phyloP scores from a whole-genome alignment of 2,797 vertebrate species.

The Sebastiscus tertius region DNA sequence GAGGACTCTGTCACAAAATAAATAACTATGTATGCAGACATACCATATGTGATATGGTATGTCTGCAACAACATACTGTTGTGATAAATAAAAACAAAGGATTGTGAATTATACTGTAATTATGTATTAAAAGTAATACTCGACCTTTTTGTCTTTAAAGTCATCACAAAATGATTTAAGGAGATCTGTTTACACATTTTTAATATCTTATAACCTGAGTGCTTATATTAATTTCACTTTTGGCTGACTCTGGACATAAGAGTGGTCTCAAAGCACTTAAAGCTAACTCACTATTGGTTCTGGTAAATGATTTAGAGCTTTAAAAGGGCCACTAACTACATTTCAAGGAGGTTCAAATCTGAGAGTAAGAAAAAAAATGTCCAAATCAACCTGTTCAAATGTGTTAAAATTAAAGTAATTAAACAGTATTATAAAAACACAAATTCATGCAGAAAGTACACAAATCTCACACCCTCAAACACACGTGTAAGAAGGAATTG shows the following conservation, averaged over 20 bases:
- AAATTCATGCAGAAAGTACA: neutral
- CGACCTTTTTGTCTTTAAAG: neutral
- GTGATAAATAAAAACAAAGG: neutral
- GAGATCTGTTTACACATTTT: slow-evolving; percentile 18
- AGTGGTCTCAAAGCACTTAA: slow-evolving; percentile 44
- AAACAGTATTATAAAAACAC: neutral
- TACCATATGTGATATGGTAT: neutral
- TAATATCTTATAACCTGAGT: slow-evolving; percentile 20
- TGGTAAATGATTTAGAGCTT: slow-evolving; percentile 75
- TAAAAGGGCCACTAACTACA: slow-evolving; percentile 62
- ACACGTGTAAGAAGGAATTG: neutral
- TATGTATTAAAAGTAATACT: neutral
- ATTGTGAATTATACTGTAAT: neutral
- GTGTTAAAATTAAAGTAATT: neutral
- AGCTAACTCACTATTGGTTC: slow-evolving; percentile 61
- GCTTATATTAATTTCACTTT: slow-evolving; percentile 34
- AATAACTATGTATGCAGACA: slow-evolving; percentile 30
- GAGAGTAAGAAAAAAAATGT: slow-evolving; percentile 36
- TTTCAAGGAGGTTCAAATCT: slow-evolving; percentile 60
- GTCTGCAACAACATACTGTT: neutral
- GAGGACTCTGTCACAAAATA: slow-evolving; percentile 26
- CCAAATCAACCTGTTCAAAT: neutral
- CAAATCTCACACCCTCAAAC: neutral
- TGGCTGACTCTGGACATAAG: slow-evolving; percentile 33
- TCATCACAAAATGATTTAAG: neutral